Evolutionary conservation across 2,888 invertebrate genomes (phyloP).

Genomic region (Tinea pellionella): DNA sequence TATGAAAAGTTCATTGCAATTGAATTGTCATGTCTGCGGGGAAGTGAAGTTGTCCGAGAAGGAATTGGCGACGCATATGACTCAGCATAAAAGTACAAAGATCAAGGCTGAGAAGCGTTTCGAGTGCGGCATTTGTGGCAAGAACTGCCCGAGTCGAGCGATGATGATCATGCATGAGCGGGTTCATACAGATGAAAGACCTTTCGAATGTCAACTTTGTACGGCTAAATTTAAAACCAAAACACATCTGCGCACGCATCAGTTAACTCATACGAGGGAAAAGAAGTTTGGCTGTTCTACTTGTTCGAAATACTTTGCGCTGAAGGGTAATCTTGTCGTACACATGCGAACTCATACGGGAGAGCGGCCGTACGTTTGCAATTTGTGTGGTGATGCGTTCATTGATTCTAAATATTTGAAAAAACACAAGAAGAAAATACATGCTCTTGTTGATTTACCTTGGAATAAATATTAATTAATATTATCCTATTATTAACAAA

Average conservation of each 20-base stretch:
- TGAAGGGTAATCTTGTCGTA: conserved; percentile 62
- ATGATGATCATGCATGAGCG: conserved; percentile 64
- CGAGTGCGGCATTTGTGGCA: conserved; percentile 52
- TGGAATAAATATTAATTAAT: conserved; percentile 46
- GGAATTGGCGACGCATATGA: conserved; percentile 41
- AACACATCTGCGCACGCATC: conserved; percentile 60
- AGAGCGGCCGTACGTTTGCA: conserved; percentile 58
- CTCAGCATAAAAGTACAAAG: conserved; percentile 36
- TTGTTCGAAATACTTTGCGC: conserved; percentile 64
- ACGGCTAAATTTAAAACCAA: conserved; percentile 58
- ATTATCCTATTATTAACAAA: no score
- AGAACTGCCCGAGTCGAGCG: conserved; percentile 57
- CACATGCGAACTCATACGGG: conserved; percentile 64
- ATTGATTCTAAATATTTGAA: conserved; percentile 66
- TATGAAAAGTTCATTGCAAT: conserved; percentile 39
- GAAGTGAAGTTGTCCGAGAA: conserved; percentile 42
- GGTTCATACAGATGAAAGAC: conserved; percentile 61
- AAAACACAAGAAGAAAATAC: conserved; percentile 60
- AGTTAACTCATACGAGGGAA: conserved; percentile 60
- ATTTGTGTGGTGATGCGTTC: conserved; percentile 55
- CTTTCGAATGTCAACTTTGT: conserved; percentile 55
- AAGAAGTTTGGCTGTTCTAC: conserved; percentile 65
- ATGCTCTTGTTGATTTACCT: conserved; percentile 48
- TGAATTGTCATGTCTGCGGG: conserved; percentile 49
- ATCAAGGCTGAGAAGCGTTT: conserved; percentile 37